phyloP scores from a whole-genome alignment of 2,888 invertebrate genomes.

The Apotomis capreana region DNA sequence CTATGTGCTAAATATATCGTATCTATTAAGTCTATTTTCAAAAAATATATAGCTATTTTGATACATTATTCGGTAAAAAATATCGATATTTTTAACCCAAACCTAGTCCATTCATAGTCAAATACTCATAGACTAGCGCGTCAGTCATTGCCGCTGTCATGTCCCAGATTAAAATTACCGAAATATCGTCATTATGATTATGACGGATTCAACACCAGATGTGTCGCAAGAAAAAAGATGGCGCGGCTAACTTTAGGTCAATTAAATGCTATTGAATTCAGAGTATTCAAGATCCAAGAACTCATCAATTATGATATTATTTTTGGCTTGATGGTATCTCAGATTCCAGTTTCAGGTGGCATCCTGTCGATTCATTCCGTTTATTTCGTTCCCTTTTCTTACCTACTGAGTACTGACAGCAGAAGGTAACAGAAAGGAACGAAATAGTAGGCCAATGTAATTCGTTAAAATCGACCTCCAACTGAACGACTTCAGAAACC shows the following conservation, averaged over 20 bases:
- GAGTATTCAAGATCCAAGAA: not conserved
- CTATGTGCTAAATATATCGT: too few relatives aligned
- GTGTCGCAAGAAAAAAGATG: constrained; percentile 3
- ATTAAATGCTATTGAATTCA: not conserved
- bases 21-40: too few relatives aligned
- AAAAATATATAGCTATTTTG: too few relatives aligned
- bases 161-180: constrained; percentile 55
- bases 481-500: too few relatives aligned
- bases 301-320: not conserved
- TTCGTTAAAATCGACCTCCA: too few relatives aligned
- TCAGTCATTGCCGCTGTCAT: constrained; percentile 51
- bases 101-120: constrained; percentile 62
- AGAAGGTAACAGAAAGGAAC: too few relatives aligned
- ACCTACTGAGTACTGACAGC: too few relatives aligned
- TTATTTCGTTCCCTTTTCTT: too few relatives aligned
- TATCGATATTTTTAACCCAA: too few relatives aligned
- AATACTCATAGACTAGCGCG: constrained; percentile 52
- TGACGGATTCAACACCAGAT: constrained; percentile 10
- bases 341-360: constrained; percentile 1
- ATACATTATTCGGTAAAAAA: too few relatives aligned
- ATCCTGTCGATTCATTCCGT: not conserved
- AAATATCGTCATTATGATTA: constrained; percentile 23
- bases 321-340: not conserved
- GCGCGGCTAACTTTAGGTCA: not conserved
- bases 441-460: too few relatives aligned